Evolutionary conservation across 2,888 invertebrate species (phyloP).

Genomic region (Lamproptera curius): DNA sequence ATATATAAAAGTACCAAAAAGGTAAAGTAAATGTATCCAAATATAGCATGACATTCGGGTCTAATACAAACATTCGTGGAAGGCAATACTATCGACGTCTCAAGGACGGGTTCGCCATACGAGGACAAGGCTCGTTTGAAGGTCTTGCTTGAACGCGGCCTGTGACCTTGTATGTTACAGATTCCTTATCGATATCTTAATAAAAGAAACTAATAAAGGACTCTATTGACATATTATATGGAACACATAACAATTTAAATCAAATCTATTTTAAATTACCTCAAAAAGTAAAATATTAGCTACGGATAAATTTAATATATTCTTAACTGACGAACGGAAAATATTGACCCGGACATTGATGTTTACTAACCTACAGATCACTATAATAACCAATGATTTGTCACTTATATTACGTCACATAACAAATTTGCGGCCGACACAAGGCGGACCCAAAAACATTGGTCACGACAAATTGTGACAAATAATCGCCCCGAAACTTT

Average conservation of each 20-base stretch:
- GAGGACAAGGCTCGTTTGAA: slow-evolving; percentile 46
- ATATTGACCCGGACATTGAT: too few species aligned
- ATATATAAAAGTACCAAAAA: too few species aligned
- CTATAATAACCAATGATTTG: neutral
- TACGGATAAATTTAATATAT: too few species aligned
- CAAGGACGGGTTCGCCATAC: slow-evolving; percentile 42
- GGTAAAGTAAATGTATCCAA: too few species aligned
- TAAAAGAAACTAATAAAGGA: too few species aligned
- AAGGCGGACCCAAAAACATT: neutral
- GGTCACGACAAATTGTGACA: slow-evolving; percentile 13
- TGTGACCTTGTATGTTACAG: slow-evolving; percentile 40
- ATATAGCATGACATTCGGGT: neutral
- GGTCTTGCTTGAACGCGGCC: slow-evolving; percentile 44
- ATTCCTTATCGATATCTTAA: too few species aligned
- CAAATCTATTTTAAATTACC: too few species aligned
- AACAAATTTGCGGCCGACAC: neutral
- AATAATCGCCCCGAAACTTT: slow-evolving; percentile 15
- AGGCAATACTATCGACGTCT: slow-evolving; percentile 5
- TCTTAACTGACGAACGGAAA: too few species aligned
- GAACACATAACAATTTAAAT: too few species aligned
- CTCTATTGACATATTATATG: too few species aligned
- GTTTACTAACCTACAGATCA: neutral
- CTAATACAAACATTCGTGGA: slow-evolving; percentile 5
- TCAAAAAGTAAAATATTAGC: too few species aligned
- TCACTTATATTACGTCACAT: neutral